phyloP scores from a whole-genome alignment of 2,888 invertebrate genomes.

The Noctua janthina region DNA sequence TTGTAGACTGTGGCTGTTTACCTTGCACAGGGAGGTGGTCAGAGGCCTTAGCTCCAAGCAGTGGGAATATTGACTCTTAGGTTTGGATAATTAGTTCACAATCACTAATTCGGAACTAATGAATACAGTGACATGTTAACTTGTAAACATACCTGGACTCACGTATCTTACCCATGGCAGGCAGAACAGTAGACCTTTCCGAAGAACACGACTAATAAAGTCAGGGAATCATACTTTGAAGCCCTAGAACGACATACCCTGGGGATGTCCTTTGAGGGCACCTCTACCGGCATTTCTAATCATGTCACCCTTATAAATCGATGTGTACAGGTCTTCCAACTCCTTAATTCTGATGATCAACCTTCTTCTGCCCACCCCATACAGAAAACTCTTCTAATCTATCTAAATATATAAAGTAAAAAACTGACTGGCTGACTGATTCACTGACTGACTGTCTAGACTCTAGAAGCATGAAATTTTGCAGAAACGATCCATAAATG shows the following conservation, averaged over 20 bases:
- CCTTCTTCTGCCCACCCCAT: neutral
- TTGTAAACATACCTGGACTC: no score
- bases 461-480: no score
- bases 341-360: no score
- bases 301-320: neutral
- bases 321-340: neutral
- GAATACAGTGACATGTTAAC: neutral
- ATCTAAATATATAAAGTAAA: neutral
- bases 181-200: no score
- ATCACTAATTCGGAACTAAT: neutral
- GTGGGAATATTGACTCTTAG: neutral
- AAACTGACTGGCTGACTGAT: no score
- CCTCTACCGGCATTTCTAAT: neutral
- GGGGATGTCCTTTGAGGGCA: no score
- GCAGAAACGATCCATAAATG: no score
- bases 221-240: no score
- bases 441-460: no score
- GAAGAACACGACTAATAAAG: no score
- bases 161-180: no score
- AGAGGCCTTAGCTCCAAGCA: neutral
- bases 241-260: no score
- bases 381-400: neutral
- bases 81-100: neutral
- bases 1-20: neutral
- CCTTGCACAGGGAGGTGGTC: neutral